Conservation (phyloP, 2,113 vertebrate genomes). For the Camelus bactrianus region DNA sequence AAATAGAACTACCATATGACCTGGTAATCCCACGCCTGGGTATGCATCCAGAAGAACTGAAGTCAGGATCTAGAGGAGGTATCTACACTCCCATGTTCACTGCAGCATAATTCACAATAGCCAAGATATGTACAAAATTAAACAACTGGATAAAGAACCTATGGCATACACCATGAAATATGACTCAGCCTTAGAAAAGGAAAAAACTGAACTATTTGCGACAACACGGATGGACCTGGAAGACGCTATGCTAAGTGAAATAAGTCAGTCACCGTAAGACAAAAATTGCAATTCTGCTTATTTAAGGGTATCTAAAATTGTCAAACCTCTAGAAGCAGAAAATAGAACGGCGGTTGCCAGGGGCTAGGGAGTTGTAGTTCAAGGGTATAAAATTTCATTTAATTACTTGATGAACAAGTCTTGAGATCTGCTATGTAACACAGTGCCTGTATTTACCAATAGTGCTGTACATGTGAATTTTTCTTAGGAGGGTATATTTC, state of each 20-base stretch:
- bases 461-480: background rate
- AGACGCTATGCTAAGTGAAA: background rate
- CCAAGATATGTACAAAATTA: background rate
- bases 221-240: background rate
- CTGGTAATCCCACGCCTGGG: background rate
- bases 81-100: background rate
- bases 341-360: background rate
- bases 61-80: background rate
- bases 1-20: background rate
- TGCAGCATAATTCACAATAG: background rate
- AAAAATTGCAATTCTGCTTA: background rate
- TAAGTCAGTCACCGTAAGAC: background rate
- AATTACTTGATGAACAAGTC: background rate
- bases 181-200: background rate
- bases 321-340: background rate
- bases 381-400: background rate
- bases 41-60: background rate
- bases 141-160: background rate
- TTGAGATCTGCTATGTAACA: background rate
- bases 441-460: background rate
- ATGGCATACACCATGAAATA: background rate
- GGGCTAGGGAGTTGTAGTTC: background rate
- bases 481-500: background rate
- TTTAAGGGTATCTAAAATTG: background rate
- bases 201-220: background rate